Evolutionary conservation across 1,140 invertebrate species (phyloP).

Genomic region (Ostrea denselamellosa): DNA sequence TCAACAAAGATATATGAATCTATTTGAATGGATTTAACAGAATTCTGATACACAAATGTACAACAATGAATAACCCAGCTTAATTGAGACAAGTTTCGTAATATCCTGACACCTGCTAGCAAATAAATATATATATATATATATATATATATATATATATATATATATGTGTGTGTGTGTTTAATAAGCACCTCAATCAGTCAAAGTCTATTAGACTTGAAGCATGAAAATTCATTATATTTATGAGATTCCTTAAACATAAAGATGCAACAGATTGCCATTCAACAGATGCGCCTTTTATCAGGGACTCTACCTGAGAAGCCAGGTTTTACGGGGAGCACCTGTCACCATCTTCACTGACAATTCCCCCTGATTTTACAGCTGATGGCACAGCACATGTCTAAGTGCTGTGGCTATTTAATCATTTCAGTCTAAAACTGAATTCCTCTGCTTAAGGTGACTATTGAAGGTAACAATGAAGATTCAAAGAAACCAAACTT

Average conservation of each 20-base stretch:
- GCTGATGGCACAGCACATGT: conserved; percentile 36
- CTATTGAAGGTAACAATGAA: conserved; percentile 12
- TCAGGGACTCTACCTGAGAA: conserved; percentile 25
- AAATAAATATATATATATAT: not conserved
- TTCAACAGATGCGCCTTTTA: conserved; percentile 20
- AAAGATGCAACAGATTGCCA: conserved; percentile 22
- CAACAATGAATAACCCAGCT: too few relatives aligned
- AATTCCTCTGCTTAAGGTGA: conserved; percentile 28
- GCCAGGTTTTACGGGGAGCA: conserved; percentile 12
- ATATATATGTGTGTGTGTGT: too few relatives aligned
- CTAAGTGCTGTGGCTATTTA: conserved; percentile 21
- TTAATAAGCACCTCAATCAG: not conserved
- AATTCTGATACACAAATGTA: too few relatives aligned
- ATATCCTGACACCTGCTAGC: not conserved
- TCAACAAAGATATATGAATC: too few relatives aligned
- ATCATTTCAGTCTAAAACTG: conserved; percentile 24
- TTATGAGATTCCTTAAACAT: not conserved
- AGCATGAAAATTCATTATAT: conserved; percentile 4
- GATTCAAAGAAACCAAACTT: not conserved
- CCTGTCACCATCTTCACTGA: conserved; percentile 2
- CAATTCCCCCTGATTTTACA: conserved; percentile 10
- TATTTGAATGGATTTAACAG: too few relatives aligned
- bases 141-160: not conserved
- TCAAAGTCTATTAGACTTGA: not conserved
- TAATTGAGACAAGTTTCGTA: not conserved